Evolutionary conservation across 2,113 vertebrate genomes (phyloP).

Genomic region (Dicrurus megarhynchus): DNA sequence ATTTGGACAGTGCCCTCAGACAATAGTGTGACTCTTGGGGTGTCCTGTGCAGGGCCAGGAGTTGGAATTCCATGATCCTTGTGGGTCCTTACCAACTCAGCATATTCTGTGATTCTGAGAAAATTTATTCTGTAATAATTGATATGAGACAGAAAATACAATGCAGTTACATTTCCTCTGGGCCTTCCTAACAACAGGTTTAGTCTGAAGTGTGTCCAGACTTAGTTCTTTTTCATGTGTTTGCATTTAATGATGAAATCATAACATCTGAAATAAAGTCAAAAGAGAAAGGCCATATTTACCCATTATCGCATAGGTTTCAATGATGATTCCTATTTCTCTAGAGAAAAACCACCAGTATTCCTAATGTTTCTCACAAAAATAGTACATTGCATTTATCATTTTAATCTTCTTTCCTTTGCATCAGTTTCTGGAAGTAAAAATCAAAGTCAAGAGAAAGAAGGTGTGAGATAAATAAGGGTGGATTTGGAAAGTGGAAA

Average conservation of each 20-base stretch:
- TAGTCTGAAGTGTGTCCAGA: not conserved
- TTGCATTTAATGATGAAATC: not conserved
- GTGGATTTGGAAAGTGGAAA: not conserved
- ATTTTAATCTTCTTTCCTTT: not conserved
- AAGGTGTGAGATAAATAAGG: not conserved
- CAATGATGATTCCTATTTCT: not conserved
- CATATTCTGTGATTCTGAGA: not conserved
- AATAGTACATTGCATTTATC: not conserved
- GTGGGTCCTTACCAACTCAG: not conserved
- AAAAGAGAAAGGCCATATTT: not conserved
- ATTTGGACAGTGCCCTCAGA: not conserved
- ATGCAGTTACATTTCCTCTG: not conserved
- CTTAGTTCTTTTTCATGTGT: not conserved
- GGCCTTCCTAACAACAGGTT: not conserved
- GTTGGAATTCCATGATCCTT: not conserved
- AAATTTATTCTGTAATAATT: not conserved
- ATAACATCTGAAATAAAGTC: not conserved
- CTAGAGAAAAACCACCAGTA: fast-evolving
- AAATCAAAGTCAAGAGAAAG: not conserved
- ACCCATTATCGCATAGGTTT: not conserved
- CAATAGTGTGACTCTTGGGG: not conserved
- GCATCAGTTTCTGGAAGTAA: not conserved
- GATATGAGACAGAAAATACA: not conserved
- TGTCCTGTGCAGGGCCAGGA: not conserved
- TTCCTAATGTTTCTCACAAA: not conserved